Evolutionary conservation across 2,888 invertebrate species (phyloP).

Genomic region (Cryptosula pallasiana): DNA sequence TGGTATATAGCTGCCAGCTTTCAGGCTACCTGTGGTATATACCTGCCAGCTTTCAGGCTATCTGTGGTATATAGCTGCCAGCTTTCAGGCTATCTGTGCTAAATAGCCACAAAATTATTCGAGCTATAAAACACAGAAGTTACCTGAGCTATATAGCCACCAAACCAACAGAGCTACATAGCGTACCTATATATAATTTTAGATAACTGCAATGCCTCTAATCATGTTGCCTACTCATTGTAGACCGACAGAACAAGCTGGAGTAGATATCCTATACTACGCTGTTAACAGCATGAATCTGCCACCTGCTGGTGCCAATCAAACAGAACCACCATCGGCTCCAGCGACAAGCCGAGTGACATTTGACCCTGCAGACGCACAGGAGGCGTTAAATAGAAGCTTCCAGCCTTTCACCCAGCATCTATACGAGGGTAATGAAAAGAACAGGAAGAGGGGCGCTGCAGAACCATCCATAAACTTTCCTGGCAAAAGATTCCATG

Average conservation of each 20-base stretch:
- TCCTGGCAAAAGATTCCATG: neutral
- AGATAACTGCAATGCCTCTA: too few species aligned
- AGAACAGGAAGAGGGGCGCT: neutral
- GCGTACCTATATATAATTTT: too few species aligned
- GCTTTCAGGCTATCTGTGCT: too few species aligned
- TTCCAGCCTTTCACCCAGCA: conserved; percentile 20
- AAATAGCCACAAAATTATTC: too few species aligned
- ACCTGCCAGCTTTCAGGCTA: too few species aligned
- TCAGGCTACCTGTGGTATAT: too few species aligned
- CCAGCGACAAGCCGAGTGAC: neutral
- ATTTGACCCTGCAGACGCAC: conserved; percentile 13
- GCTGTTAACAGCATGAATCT: conserved; percentile 19
- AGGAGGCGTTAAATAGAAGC: conserved; percentile 19
- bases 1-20: too few species aligned
- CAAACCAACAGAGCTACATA: too few species aligned
- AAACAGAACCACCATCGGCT: neutral
- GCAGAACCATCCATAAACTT: neutral
- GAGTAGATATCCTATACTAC: conserved; percentile 1
- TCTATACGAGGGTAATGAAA: neutral
- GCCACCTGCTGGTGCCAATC: neutral
- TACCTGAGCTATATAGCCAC: too few species aligned
- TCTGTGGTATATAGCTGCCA: too few species aligned
- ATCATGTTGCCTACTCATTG: too few species aligned
- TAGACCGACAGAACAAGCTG: neutral
- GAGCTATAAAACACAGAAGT: too few species aligned